Evolutionary conservation across 2,113 vertebrate species (phyloP).

Genomic region (Forbesichthys agassizii): DNA sequence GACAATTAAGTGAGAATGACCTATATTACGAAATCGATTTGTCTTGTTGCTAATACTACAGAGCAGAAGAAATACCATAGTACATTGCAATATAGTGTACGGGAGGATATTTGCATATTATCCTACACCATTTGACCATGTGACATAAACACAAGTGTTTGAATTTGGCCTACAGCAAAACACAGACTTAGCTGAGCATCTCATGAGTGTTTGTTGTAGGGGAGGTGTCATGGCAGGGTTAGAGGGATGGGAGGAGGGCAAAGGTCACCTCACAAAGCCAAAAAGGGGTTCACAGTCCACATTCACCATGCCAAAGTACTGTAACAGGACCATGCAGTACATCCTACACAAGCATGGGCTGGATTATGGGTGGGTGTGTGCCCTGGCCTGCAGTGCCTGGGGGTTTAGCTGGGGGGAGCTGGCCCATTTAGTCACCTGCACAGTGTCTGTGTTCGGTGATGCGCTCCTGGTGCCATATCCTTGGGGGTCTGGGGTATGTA

Average conservation of each 20-base stretch:
- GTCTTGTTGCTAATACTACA: not conserved
- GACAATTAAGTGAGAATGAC: not conserved
- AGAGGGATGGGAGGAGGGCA: not conserved
- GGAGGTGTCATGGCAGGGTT: slow-evolving; percentile 34
- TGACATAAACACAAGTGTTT: slow-evolving; percentile 36
- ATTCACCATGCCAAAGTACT: not conserved
- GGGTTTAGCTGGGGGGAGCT: too few species aligned
- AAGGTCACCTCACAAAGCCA: not conserved
- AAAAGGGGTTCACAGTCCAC: not conserved
- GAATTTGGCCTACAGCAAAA: slow-evolving; percentile 24
- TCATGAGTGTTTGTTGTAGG: slow-evolving; percentile 57
- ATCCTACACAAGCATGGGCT: too few species aligned
- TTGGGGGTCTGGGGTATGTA: too few species aligned
- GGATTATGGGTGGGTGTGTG: too few species aligned
- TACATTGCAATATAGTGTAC: too few species aligned
- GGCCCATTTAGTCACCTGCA: too few species aligned
- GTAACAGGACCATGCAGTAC: not conserved
- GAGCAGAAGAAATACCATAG: too few species aligned
- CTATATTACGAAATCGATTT: not conserved
- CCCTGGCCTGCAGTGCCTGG: too few species aligned
- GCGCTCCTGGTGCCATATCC: too few species aligned
- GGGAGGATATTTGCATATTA: too few species aligned
- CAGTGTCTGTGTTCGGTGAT: too few species aligned
- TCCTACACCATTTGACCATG: too few species aligned
- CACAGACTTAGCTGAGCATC: slow-evolving; percentile 29